Evolutionary conservation across 2,113 vertebrate genomes (phyloP).

Genomic region (Engystomops pustulosus): DNA sequence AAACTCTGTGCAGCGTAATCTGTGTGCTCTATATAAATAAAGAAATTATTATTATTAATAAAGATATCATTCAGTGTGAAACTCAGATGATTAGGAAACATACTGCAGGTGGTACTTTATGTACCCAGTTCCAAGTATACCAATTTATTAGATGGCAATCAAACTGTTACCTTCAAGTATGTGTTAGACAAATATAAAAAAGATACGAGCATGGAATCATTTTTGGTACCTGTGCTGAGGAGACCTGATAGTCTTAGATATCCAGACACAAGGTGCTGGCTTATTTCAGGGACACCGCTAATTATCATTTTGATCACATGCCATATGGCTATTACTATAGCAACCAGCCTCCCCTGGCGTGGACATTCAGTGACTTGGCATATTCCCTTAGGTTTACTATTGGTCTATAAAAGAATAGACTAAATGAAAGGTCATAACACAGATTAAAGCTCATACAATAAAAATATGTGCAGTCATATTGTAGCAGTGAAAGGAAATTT

Average conservation of each 20-base stretch:
- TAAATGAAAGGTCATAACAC: slow-evolving; percentile 25
- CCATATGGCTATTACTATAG: slow-evolving; percentile 62
- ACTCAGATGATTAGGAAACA: neutral
- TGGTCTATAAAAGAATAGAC: slow-evolving; percentile 8
- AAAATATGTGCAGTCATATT: neutral
- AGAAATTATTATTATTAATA: too few species aligned
- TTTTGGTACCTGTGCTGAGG: slow-evolving; percentile 28
- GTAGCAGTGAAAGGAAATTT: neutral
- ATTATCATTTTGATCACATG: slow-evolving; percentile 61
- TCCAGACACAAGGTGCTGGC: slow-evolving; percentile 52
- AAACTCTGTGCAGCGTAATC: too few species aligned
- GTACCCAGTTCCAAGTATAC: neutral
- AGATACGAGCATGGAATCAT: slow-evolving; percentile 13
- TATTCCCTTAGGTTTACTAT: slow-evolving; percentile 54
- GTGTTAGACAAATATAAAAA: neutral
- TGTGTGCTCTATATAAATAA: too few species aligned
- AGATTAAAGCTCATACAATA: neutral
- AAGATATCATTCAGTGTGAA: neutral
- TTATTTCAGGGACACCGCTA: slow-evolving; percentile 52
- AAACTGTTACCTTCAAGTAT: neutral
- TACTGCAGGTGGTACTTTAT: neutral
- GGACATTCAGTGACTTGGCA: slow-evolving; percentile 57
- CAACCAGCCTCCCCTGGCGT: slow-evolving; percentile 65
- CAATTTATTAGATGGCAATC: neutral
- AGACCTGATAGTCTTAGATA: slow-evolving; percentile 18